phyloP scores from a whole-genome alignment of 2,797 vertebrate genomes.

The Cossypha dichroa region DNA sequence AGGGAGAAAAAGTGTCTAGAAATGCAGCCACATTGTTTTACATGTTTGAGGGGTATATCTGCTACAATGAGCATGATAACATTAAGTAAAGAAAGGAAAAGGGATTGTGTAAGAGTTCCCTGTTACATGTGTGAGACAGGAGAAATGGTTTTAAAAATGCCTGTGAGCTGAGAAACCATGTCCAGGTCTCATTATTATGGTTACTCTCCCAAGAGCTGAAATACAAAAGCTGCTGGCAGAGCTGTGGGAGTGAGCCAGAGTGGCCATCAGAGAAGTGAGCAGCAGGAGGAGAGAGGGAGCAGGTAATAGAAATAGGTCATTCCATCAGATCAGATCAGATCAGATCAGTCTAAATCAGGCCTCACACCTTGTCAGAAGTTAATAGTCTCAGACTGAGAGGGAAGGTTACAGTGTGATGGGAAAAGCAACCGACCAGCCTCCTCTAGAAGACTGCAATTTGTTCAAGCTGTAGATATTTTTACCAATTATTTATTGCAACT shows the following conservation, averaged over 20 bases:
- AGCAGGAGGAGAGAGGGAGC: background rate
- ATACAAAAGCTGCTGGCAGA: constrained; percentile 2
- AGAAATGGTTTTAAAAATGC: background rate
- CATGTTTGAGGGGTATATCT: background rate
- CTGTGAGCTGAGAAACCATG: background rate
- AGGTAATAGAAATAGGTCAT: constrained; percentile 23
- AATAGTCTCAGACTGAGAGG: background rate
- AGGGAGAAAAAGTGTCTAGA: background rate
- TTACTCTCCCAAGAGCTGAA: background rate
- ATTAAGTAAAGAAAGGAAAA: background rate
- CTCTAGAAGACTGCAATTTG: background rate
- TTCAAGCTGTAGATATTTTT: background rate
- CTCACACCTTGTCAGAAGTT: constrained; percentile 30
- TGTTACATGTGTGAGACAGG: background rate
- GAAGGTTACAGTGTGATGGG: background rate
- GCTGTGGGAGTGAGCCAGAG: background rate
- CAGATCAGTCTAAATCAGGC: constrained; percentile 1
- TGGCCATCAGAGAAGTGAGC: background rate
- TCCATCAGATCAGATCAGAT: constrained; percentile 3
- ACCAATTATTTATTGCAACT: background rate
- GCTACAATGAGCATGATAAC: background rate
- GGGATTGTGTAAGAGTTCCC: background rate
- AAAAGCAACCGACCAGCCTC: background rate
- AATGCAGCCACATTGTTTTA: background rate
- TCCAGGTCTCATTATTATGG: background rate